Conservation (phyloP, 2,888 invertebrate genomes). For the Chironomus tentans region DNA sequence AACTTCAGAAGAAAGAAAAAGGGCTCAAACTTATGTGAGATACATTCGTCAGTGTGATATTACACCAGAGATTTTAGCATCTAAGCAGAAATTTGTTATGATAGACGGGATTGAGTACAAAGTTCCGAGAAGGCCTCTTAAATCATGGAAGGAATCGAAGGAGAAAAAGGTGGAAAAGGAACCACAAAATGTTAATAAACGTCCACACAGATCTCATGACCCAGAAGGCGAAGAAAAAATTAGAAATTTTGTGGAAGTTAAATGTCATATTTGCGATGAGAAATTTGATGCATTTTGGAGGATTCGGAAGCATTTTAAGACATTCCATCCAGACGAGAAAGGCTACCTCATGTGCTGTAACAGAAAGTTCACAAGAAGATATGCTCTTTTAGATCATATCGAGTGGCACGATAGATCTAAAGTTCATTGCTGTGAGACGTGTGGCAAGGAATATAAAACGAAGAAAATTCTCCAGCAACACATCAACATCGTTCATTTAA, state of each 20-base stretch:
- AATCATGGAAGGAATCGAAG: background rate
- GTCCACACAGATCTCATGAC: background rate
- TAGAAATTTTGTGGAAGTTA: background rate
- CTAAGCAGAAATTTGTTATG: background rate
- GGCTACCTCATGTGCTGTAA: background rate
- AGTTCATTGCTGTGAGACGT: background rate
- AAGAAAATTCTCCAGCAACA: background rate
- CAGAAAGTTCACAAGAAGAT: background rate
- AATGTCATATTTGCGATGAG: background rate
- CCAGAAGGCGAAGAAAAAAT: background rate
- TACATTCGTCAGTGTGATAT: background rate
- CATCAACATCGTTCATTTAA: background rate
- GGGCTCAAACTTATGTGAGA: background rate
- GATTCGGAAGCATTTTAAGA: background rate
- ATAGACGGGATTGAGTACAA: background rate
- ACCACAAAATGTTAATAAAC: background rate
- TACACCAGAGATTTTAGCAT: background rate
- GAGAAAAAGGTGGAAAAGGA: background rate
- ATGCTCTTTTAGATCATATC: background rate
- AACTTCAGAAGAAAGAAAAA: background rate
- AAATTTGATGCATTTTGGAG: background rate
- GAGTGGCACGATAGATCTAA: background rate
- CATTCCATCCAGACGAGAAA: background rate
- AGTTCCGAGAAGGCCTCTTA: background rate
- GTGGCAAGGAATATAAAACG: background rate